Evolutionary conservation across 2,113 vertebrate genomes (phyloP).

Genomic region (Danio rerio): DNA sequence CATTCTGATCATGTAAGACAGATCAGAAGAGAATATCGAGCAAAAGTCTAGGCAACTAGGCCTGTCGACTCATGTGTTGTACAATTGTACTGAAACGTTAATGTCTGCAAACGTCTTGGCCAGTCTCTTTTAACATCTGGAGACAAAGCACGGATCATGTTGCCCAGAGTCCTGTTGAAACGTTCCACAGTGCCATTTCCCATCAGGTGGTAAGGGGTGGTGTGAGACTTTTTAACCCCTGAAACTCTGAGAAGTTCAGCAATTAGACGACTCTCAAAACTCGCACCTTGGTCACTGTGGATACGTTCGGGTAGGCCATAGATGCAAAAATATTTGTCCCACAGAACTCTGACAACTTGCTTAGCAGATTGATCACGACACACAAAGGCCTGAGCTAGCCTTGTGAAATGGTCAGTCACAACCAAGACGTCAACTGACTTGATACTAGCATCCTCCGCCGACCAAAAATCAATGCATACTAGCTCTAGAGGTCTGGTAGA

Average conservation of each 20-base stretch:
- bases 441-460: neutral
- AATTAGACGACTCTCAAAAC: neutral
- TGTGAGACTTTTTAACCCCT: neutral
- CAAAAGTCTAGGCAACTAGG: neutral
- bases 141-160: neutral
- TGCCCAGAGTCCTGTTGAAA: neutral
- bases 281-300: neutral
- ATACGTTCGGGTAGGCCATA: neutral
- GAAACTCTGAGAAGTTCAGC: neutral
- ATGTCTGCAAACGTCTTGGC: neutral
- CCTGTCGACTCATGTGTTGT: neutral
- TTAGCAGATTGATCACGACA: neutral
- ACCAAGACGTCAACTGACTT: neutral
- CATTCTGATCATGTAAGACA: conserved; percentile 1
- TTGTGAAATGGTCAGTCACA: neutral
- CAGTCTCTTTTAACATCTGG: neutral
- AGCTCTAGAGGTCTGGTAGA: neutral
- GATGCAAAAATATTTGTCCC: neutral
- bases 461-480: conserved; percentile 4
- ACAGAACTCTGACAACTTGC: neutral
- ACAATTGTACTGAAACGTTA: neutral
- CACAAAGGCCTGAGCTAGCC: neutral
- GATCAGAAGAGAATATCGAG: neutral
- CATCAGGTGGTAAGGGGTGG: neutral
- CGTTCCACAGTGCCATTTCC: neutral